These are phyloP conservation scores for Coleophora flavipennella DNA, from an alignment of 2,888 invertebrate species.

Conservation along the genomic window DNA sequence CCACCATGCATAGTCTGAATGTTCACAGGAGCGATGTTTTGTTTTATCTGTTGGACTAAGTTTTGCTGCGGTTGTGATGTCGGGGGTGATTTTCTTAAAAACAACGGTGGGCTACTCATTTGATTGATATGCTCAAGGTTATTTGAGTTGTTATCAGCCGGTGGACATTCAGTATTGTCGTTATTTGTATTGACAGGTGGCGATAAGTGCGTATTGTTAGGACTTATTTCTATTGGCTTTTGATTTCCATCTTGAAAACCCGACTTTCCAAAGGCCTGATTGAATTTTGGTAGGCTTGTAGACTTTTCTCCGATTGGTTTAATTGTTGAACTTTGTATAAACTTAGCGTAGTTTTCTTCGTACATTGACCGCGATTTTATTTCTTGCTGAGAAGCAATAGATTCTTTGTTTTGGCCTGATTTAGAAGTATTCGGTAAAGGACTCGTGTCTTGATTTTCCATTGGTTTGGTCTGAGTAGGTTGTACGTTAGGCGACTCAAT, in stretches of 20 bases:
- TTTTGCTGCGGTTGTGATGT: slow-evolving; percentile 45
- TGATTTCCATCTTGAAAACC: slow-evolving; percentile 69
- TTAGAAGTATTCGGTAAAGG: slow-evolving; percentile 25
- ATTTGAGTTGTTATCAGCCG: slow-evolving; percentile 43
- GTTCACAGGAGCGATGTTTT: slow-evolving; percentile 68
- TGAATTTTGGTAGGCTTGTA: slow-evolving; percentile 80
- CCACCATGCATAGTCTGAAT: slow-evolving; percentile 77
- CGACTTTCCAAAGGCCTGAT: slow-evolving; percentile 84
- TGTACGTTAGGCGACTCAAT: slow-evolving; percentile 48
- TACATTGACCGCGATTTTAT: slow-evolving; percentile 66
- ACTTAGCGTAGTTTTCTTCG: slow-evolving; percentile 72
- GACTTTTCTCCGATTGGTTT: slow-evolving; percentile 52
- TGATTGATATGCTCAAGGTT: slow-evolving; percentile 51
- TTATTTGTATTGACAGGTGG: slow-evolving; percentile 19
- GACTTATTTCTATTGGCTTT: slow-evolving; percentile 39
- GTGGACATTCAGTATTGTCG: slow-evolving; percentile 38
- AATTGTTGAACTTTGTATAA: slow-evolving; percentile 56
- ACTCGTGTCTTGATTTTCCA: slow-evolving; percentile 39
- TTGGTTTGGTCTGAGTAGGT: slow-evolving; percentile 26
- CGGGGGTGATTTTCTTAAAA: slow-evolving; percentile 46
- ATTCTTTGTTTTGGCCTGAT: slow-evolving; percentile 29
- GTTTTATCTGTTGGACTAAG: slow-evolving; percentile 63
- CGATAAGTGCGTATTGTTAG: slow-evolving; percentile 32
- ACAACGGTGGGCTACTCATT: slow-evolving; percentile 49
- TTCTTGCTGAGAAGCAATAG: slow-evolving; percentile 39